phyloP scores from a whole-genome alignment of 2,797 vertebrate genomes.

The Anguilla marmorata region DNA sequence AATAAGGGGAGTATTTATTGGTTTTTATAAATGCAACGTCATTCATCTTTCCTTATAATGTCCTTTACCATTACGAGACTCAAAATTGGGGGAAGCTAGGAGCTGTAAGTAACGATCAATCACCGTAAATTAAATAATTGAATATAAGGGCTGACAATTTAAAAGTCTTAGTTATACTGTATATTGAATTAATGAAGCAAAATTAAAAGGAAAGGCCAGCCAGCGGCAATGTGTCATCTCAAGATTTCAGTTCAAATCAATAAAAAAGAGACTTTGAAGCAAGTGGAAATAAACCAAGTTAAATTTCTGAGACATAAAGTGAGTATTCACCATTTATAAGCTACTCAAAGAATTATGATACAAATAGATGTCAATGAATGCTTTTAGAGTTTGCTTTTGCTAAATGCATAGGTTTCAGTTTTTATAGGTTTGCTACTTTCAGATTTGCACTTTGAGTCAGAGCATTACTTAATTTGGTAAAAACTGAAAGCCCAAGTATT shows the following conservation, averaged over 20 bases:
- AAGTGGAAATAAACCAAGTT: background rate
- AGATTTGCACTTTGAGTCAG: background rate
- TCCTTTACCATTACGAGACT: constrained; percentile 51
- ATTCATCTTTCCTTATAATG: constrained; percentile 51
- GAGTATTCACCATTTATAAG: constrained; percentile 7
- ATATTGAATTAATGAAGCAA: constrained; percentile 51
- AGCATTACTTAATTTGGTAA: background rate
- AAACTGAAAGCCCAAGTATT: constrained; percentile 16
- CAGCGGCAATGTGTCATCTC: constrained; percentile 59
- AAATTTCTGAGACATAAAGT: background rate
- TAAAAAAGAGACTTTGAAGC: background rate
- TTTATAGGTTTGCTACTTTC: background rate
- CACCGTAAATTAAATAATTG: constrained; percentile 67
- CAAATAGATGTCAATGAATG: background rate
- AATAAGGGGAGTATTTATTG: constrained; percentile 57
- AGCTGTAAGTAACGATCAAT: constrained; percentile 68
- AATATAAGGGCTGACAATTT: constrained; percentile 67
- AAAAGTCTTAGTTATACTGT: constrained; percentile 58
- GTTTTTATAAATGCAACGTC: constrained; percentile 60
- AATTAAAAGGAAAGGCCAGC: constrained; percentile 58
- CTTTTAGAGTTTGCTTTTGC: background rate
- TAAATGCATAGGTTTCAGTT: background rate
- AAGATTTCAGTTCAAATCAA: constrained; percentile 7
- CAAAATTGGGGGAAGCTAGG: constrained; percentile 29
- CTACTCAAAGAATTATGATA: background rate